Percentiles rank a stretch among this genome's conserved stretches.
phyloP scores from a whole-genome alignment of 2,113 vertebrate species.

The Cisticola juncidis region DNA sequence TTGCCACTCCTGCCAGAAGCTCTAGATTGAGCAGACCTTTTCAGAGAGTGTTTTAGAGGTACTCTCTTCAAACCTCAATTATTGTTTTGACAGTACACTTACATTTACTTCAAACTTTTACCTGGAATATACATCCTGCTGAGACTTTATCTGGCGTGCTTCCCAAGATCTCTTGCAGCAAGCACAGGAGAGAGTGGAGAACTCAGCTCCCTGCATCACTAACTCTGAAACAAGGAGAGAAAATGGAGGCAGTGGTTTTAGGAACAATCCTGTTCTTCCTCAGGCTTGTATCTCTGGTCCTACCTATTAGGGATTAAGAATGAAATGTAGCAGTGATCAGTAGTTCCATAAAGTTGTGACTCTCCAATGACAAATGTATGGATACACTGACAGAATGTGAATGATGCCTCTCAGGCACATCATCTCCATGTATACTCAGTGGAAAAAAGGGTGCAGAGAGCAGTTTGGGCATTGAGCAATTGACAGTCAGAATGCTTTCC shows the following conservation, averaged over 20 bases:
- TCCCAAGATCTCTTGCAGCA: neutral
- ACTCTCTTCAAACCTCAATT: neutral
- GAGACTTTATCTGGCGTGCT: neutral
- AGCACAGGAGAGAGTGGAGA: neutral
- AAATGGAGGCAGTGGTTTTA: neutral
- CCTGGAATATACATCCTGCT: neutral
- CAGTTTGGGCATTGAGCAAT: neutral
- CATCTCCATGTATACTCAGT: neutral
- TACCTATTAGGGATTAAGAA: neutral
- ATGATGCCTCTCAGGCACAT: neutral
- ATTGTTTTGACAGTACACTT: neutral
- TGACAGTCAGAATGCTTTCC: neutral
- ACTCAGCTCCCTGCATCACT: neutral
- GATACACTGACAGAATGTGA: neutral
- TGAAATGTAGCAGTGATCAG: neutral
- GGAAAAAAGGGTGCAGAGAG: neutral
- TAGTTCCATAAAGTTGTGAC: neutral
- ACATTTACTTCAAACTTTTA: neutral
- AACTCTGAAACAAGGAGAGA: neutral
- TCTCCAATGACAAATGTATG: neutral
- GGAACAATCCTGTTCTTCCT: rapidly evolving
- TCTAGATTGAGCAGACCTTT: neutral
- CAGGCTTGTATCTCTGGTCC: neutral
- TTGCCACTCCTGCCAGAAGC: neutral
- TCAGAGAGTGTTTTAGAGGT: neutral